Evolutionary conservation across 2,113 vertebrate species (phyloP).

Genomic region (Eira barbara): DNA sequence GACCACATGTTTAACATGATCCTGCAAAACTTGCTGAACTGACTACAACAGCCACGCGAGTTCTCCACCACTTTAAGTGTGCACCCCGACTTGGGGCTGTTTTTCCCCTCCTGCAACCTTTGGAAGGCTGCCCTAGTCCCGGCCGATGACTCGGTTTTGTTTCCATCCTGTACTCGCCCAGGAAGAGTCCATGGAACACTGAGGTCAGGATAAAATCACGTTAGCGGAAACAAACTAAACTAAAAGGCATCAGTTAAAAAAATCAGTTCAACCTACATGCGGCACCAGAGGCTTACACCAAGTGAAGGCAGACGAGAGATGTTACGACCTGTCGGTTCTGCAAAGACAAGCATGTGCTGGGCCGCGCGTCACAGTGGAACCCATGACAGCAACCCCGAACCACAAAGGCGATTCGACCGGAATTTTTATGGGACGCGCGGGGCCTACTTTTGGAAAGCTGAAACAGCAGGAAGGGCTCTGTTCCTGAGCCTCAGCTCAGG

Average conservation of each 20-base stretch:
- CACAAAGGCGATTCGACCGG: slow-evolving; percentile 39
- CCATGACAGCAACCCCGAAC: slow-evolving; percentile 10
- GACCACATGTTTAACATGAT: neutral
- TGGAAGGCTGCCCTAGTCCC: neutral
- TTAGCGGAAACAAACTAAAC: neutral
- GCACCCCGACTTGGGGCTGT: neutral
- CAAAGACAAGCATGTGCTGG: neutral
- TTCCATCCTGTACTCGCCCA: neutral
- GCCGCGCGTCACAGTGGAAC: neutral
- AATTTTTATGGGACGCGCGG: slow-evolving; percentile 23
- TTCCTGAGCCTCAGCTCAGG: neutral
- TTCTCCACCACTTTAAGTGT: neutral
- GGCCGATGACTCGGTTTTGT: neutral
- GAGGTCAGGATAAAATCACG: neutral
- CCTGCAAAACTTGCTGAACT: neutral
- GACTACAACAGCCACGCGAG: neutral
- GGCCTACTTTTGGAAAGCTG: slow-evolving; percentile 15
- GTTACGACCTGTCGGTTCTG: neutral
- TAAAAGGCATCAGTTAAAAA: neutral
- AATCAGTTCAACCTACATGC: neutral
- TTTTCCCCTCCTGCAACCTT: neutral
- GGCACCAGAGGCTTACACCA: neutral
- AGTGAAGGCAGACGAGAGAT: neutral
- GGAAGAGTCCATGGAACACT: neutral
- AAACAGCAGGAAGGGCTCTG: neutral